Percentiles rank a stretch among this genome's conserved stretches.
These are phyloP conservation scores for Drosophila falleni DNA, from an alignment of 2,888 invertebrate genomes.

Conservation along the genomic window DNA sequence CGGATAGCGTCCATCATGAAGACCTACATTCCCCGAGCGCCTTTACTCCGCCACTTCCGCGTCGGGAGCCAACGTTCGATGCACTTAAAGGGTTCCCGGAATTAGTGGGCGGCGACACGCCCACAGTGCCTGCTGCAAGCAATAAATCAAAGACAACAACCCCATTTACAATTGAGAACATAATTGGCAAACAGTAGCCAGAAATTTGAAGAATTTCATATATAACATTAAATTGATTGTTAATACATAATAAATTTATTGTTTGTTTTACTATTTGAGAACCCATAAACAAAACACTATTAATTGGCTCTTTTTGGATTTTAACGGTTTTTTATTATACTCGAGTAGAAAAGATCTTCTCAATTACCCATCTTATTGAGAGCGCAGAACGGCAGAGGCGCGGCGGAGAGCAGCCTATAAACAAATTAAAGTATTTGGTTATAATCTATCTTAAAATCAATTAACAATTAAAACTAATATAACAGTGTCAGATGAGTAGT, in stretches of 20 bases:
- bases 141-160: conserved; percentile 65
- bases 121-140: conserved; percentile 27
- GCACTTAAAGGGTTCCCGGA: conserved; percentile 54
- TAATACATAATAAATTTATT: conserved; percentile 30
- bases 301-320: conserved; percentile 22
- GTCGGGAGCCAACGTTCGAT: conserved; percentile 15
- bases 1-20: conserved; percentile 56
- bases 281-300: conserved; percentile 33
- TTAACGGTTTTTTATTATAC: conserved; percentile 72
- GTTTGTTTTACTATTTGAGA: conserved; percentile 21
- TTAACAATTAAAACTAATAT: conserved; percentile 8
- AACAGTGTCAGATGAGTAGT: conserved; percentile 26
- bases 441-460: conserved; percentile 4
- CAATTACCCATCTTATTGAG: conserved; percentile 87
- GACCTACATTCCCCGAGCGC: conserved; percentile 80
- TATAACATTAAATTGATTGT: conserved; percentile 25
- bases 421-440: conserved; percentile 19
- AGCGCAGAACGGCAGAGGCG: conserved; percentile 96
- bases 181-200: conserved; percentile 83
- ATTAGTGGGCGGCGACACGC: conserved; percentile 35
- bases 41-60: conserved; percentile 69
- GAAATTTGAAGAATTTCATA: neutral
- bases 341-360: conserved; percentile 73
- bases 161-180: conserved; percentile 84
- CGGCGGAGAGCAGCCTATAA: conserved; percentile 94